phyloP scores from a whole-genome alignment of 2,888 invertebrate species.

The Heliconius charithonia region DNA sequence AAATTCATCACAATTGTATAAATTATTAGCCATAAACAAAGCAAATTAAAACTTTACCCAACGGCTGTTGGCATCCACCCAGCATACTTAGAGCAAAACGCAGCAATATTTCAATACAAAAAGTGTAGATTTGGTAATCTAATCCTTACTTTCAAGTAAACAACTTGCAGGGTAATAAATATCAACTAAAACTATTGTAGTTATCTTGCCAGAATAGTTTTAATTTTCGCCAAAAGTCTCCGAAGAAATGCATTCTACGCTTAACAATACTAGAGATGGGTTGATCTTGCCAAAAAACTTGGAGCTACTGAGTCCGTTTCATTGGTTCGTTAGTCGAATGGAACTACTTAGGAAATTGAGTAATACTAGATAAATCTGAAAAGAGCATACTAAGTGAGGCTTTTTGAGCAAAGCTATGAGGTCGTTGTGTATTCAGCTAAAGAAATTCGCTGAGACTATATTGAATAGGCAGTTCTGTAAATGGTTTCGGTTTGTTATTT shows the following conservation, averaged over 20 bases:
- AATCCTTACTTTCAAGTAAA: slow-evolving; percentile 14
- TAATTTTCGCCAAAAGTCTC: slow-evolving; percentile 56
- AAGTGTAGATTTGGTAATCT: slow-evolving; percentile 27
- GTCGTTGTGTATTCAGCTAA: slow-evolving; percentile 32
- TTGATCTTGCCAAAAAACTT: slow-evolving; percentile 66
- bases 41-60: slow-evolving; percentile 25
- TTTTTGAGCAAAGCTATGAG: slow-evolving; percentile 37
- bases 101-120: slow-evolving; percentile 31
- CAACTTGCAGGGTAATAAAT: slow-evolving; percentile 43
- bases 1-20: slow-evolving; percentile 24
- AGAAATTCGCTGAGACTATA: slow-evolving; percentile 25
- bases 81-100: slow-evolving; percentile 15
- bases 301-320: slow-evolving; percentile 53
- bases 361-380: slow-evolving; percentile 56
- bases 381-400: slow-evolving; percentile 41
- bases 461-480: slow-evolving; percentile 25
- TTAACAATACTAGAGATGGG: slow-evolving; percentile 51
- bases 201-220: slow-evolving; percentile 64
- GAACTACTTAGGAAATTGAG: slow-evolving; percentile 66
- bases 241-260: slow-evolving; percentile 57
- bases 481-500: slow-evolving; percentile 28
- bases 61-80: slow-evolving; percentile 15
- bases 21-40: slow-evolving; percentile 21
- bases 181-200: slow-evolving; percentile 47
- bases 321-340: slow-evolving; percentile 64